Evolutionary conservation across 2,113 vertebrate species (phyloP).

Genomic region (Psilopsiagon aymara): DNA sequence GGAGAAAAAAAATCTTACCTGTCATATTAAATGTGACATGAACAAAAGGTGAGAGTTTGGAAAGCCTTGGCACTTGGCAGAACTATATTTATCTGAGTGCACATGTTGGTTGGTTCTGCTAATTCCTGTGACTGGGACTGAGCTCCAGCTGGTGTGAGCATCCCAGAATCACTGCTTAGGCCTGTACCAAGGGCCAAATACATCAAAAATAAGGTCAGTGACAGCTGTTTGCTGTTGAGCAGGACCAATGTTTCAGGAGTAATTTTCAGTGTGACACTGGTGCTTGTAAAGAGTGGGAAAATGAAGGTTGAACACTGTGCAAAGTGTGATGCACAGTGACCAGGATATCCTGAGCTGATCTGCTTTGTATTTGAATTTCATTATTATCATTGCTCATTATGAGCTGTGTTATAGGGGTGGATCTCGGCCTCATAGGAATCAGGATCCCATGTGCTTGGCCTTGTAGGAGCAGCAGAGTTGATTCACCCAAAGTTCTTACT

Average conservation of each 20-base stretch:
- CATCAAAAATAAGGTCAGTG: not conserved
- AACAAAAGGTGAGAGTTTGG: conserved; percentile 10
- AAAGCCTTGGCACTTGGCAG: not conserved
- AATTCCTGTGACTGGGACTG: accelerated
- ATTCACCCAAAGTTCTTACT: not conserved
- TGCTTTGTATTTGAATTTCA: not conserved
- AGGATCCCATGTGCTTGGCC: not conserved
- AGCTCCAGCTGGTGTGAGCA: not conserved
- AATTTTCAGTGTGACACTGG: not conserved
- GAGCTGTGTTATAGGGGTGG: not conserved
- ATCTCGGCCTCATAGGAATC: not conserved
- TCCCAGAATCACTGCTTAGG: not conserved
- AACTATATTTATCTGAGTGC: not conserved
- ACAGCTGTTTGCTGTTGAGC: not conserved
- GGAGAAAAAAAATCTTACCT: not conserved
- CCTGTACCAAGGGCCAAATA: not conserved
- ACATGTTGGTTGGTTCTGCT: accelerated
- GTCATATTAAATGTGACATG: not conserved
- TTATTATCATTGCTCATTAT: not conserved
- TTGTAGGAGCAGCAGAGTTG: not conserved
- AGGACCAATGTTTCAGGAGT: not conserved
- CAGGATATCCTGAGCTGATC: not conserved
- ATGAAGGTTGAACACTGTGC: not conserved
- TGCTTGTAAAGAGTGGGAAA: not conserved
- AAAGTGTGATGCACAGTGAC: not conserved